Conservation (phyloP, 2,113 vertebrate species). For the Aleadryas rufinucha region DNA sequence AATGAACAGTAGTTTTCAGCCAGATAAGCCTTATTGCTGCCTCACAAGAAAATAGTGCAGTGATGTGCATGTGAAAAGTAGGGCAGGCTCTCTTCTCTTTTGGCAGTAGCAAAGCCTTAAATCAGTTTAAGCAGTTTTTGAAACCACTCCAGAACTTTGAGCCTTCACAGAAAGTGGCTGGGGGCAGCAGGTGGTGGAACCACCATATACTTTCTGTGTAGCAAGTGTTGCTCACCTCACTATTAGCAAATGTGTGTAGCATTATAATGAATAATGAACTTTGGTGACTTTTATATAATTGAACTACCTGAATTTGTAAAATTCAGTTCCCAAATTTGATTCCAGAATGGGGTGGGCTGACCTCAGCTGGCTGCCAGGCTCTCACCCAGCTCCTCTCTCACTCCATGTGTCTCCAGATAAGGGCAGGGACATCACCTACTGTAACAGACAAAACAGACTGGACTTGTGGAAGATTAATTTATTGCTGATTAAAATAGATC, state of each 20-base stretch:
- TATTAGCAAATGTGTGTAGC: not conserved
- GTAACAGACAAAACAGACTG: accelerated
- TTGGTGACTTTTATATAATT: not conserved
- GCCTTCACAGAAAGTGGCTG: not conserved
- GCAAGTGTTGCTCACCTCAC: not conserved
- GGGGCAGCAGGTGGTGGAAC: not conserved
- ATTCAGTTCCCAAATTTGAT: not conserved
- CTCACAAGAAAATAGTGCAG: not conserved
- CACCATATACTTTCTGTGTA: not conserved
- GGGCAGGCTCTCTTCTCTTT: not conserved
- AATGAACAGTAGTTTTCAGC: not conserved
- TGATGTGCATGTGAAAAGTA: not conserved
- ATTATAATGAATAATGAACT: not conserved
- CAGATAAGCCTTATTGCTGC: not conserved
- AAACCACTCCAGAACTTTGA: not conserved
- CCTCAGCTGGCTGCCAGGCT: not conserved
- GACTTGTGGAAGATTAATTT: not conserved
- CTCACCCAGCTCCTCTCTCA: not conserved
- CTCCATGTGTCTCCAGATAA: not conserved
- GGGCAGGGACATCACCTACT: not conserved
- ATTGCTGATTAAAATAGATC: not conserved
- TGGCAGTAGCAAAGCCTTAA: not conserved
- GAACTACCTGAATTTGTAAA: not conserved
- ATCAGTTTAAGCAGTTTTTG: not conserved
- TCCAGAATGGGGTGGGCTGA: not conserved